A percentile compares a stretch with the other conserved stretches of the same genome.
Conservation (phyloP, 1,140 invertebrate genomes). For the Panagrolaimus sp. region DNA sequence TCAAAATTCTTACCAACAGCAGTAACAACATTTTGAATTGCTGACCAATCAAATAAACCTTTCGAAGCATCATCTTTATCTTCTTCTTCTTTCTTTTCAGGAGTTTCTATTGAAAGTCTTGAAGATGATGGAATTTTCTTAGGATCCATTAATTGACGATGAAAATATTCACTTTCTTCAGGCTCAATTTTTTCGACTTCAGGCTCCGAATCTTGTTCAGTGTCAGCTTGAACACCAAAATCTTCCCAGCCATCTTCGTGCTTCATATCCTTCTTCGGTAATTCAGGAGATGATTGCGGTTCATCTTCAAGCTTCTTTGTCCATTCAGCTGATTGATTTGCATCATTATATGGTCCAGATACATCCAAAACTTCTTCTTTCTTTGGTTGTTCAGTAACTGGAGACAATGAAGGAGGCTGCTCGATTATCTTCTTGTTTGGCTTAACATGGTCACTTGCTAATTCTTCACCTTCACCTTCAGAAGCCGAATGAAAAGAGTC, state of each 20-base stretch:
- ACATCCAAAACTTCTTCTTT: background rate
- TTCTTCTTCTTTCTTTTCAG: background rate
- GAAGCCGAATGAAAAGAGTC: slow-evolving; percentile 10
- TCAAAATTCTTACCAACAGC: slow-evolving; percentile 7
- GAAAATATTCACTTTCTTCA: slow-evolving; percentile 10
- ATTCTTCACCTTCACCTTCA: background rate
- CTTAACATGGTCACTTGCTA: background rate
- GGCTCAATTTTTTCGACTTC: background rate
- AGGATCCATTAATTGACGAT: background rate
- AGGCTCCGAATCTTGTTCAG: background rate
- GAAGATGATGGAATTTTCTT: background rate
- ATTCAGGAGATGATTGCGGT: background rate
- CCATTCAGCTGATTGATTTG: background rate
- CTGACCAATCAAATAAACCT: slow-evolving; percentile 8
- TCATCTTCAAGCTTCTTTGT: background rate
- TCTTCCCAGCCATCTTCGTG: slow-evolving; percentile 2
- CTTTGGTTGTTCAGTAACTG: background rate
- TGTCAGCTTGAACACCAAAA: slow-evolving; percentile 5
- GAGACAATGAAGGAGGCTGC: background rate
- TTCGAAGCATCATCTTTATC: background rate
- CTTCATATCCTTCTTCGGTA: background rate
- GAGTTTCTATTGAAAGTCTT: background rate
- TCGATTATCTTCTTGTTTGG: background rate
- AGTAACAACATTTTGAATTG: slow-evolving; percentile 12
- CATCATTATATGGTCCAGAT: background rate